phyloP scores from a whole-genome alignment of 1,140 invertebrate genomes.

The Carposina sasakii region DNA sequence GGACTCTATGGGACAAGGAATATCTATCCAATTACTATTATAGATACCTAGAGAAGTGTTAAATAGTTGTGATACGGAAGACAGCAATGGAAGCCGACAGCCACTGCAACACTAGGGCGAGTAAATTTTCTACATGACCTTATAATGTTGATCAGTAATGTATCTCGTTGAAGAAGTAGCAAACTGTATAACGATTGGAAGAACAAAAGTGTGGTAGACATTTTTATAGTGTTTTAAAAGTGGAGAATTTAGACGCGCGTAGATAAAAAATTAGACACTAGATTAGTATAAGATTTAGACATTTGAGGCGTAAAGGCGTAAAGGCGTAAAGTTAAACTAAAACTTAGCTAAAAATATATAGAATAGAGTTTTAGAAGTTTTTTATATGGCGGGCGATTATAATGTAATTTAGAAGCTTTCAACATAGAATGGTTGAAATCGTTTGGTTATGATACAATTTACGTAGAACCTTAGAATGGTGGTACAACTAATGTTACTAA shows the following conservation, averaged over 20 bases:
- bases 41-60: too few species aligned
- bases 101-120: constrained; percentile 60
- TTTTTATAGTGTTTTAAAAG: constrained; percentile 32
- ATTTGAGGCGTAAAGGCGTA: constrained; percentile 46
- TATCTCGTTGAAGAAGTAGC: constrained; percentile 45
- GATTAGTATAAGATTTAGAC: constrained; percentile 49
- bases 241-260: constrained; percentile 19
- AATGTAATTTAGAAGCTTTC: constrained; percentile 53
- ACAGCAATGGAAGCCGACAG: constrained; percentile 53
- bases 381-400: constrained; percentile 48
- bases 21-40: too few species aligned
- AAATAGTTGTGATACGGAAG: constrained; percentile 46
- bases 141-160: constrained; percentile 49
- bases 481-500: constrained; percentile 45
- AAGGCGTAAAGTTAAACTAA: constrained; percentile 42
- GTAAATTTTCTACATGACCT: constrained; percentile 63
- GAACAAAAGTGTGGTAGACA: constrained; percentile 35
- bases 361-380: constrained; percentile 41
- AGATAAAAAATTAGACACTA: constrained; percentile 45
- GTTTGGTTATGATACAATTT: constrained; percentile 45
- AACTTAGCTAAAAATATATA: constrained; percentile 51
- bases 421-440: constrained; percentile 12
- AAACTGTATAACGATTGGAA: constrained; percentile 49
- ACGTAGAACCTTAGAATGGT: constrained; percentile 40
- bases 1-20: too few species aligned